phyloP scores from a whole-genome alignment of 37 sponge, comb jelly and placozoan species.

The Bolinopsis microptera region DNA sequence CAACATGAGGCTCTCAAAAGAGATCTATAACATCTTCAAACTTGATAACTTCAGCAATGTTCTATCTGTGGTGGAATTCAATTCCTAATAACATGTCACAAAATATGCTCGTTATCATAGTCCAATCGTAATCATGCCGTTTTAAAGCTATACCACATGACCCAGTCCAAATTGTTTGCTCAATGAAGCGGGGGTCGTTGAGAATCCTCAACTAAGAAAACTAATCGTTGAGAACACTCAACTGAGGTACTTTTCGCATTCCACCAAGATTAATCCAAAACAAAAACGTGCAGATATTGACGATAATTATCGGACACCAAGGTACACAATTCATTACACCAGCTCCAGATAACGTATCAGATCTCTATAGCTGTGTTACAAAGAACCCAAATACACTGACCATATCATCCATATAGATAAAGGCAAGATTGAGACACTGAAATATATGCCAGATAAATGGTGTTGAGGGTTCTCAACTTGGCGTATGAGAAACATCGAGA shows the following conservation, averaged over 20 bases:
- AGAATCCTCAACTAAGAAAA: slow-evolving; percentile 2
- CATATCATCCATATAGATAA: neutral
- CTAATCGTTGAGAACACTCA: neutral
- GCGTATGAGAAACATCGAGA: neutral
- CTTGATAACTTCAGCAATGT: neutral
- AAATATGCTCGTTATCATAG: neutral
- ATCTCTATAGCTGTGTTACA: neutral
- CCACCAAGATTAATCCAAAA: slow-evolving; percentile 38
- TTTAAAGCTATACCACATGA: neutral
- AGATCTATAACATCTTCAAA: neutral
- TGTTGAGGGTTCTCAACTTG: neutral
- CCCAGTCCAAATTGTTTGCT: neutral
- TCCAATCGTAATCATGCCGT: neutral
- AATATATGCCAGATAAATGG: neutral
- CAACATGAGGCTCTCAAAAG: neutral
- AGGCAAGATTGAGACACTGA: neutral
- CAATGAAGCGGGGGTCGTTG: neutral
- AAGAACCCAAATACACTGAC: neutral
- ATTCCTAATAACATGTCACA: neutral
- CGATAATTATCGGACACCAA: slow-evolving; percentile 7
- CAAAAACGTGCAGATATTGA: slow-evolving; percentile 32
- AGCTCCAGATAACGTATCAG: neutral
- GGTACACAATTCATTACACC: slow-evolving; percentile 1
- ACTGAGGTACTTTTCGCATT: slow-evolving; percentile 4
- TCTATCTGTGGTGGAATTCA: neutral